phyloP scores from a whole-genome alignment of 1,140 invertebrate species.

The Microplitis mediator region DNA sequence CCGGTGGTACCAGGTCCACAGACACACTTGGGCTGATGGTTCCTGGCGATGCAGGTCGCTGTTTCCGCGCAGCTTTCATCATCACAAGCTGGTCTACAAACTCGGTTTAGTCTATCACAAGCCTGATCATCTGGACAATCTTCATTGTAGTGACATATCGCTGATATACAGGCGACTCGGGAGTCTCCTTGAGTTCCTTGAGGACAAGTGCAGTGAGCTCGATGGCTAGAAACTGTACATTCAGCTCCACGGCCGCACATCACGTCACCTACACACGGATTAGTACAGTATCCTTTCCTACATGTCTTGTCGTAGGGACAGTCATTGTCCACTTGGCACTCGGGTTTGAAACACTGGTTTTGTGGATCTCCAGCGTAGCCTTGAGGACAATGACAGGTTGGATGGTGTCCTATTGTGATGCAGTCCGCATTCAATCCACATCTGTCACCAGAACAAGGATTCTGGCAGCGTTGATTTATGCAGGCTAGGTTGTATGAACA shows the following conservation, averaged over 20 bases:
- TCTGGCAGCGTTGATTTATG: constrained; percentile 76
- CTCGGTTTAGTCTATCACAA: constrained; percentile 82
- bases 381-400: constrained; percentile 80
- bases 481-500: constrained; percentile 80
- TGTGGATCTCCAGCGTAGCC: constrained; percentile 88
- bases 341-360: constrained; percentile 82
- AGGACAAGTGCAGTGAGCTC: constrained; percentile 82
- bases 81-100: constrained; percentile 83
- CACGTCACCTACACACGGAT: constrained; percentile 72
- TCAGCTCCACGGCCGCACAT: constrained; percentile 80
- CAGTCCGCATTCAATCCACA: constrained; percentile 83
- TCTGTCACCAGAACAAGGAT: constrained; percentile 79
- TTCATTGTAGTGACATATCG: constrained; percentile 86
- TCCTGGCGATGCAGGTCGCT: constrained; percentile 74
- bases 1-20: constrained; percentile 78
- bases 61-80: constrained; percentile 76
- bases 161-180: constrained; percentile 78
- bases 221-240: constrained; percentile 76
- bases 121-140: constrained; percentile 86
- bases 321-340: constrained; percentile 80
- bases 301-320: constrained; percentile 88
- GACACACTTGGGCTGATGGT: constrained; percentile 79
- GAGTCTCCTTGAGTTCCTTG: constrained; percentile 84
- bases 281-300: constrained; percentile 76
- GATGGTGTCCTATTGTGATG: constrained; percentile 72